These are phyloP conservation scores for Lepisosteus osseus DNA, from an alignment of 2,113 vertebrate genomes.

Conservation along the genomic window DNA sequence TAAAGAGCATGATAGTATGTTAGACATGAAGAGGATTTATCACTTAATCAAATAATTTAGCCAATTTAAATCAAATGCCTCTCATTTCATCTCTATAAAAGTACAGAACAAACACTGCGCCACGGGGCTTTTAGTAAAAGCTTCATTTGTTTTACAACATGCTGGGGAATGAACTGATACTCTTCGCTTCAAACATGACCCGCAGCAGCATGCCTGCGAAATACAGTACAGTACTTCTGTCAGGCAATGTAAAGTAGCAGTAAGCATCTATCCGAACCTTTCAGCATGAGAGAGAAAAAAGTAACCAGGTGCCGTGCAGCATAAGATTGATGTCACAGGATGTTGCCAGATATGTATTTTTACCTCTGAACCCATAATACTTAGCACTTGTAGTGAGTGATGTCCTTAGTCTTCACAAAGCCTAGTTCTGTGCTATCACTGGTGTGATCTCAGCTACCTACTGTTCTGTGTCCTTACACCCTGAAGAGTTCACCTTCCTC, in stretches of 20 bases:
- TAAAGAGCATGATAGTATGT: too few relatives aligned
- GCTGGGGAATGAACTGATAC: neutral
- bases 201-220: neutral
- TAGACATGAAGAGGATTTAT: too few relatives aligned
- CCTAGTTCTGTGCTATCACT: constrained; percentile 2
- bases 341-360: too few relatives aligned
- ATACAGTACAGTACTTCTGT: neutral
- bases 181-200: constrained; percentile 2
- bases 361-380: neutral
- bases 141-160: neutral
- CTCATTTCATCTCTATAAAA: neutral
- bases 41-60: neutral
- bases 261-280: constrained; percentile 8
- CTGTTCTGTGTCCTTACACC: constrained; percentile 6
- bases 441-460: neutral
- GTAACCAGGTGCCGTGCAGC: neutral
- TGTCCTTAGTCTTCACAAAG: neutral
- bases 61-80: neutral
- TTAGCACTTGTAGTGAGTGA: constrained; percentile 11
- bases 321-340: constrained; percentile 16
- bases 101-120: neutral
- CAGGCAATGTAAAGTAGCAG: neutral
- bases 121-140: neutral
- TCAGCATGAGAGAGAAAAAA: neutral
- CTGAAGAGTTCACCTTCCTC: neutral